Evolutionary conservation across 2,113 vertebrate species (phyloP).

Genomic region (Ictidomys tridecemlineatus): DNA sequence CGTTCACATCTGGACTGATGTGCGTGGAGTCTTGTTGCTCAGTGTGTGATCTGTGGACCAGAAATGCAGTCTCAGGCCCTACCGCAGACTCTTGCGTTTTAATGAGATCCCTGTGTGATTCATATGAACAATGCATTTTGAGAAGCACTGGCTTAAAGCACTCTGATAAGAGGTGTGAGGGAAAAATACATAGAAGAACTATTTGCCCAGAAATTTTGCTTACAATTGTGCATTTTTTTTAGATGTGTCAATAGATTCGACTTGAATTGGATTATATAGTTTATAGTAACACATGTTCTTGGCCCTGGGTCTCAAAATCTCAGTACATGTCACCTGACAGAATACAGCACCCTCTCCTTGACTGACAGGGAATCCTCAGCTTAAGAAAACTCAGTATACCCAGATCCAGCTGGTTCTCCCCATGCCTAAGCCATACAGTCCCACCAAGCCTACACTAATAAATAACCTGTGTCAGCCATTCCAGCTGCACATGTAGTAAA

Average conservation of each 20-base stretch:
- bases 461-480: neutral
- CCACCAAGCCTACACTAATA: neutral
- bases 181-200: neutral
- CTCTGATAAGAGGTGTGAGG: neutral
- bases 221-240: neutral
- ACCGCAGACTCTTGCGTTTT: neutral
- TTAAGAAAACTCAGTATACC: neutral
- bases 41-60: neutral
- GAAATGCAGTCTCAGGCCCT: neutral
- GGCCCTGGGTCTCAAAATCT: neutral
- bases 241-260: accelerated
- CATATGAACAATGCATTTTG: neutral
- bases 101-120: neutral
- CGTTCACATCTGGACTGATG: neutral
- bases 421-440: neutral
- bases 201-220: neutral
- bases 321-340: neutral
- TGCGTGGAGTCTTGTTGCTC: neutral
- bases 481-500: neutral
- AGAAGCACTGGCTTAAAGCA: neutral
- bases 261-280: neutral
- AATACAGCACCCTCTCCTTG: neutral
- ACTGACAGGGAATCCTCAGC: neutral
- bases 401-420: neutral
- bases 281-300: neutral